These are phyloP conservation scores for Acanthosoma haemorrhoidale DNA, from an alignment of 2,888 invertebrate species.

Conservation along the genomic window DNA sequence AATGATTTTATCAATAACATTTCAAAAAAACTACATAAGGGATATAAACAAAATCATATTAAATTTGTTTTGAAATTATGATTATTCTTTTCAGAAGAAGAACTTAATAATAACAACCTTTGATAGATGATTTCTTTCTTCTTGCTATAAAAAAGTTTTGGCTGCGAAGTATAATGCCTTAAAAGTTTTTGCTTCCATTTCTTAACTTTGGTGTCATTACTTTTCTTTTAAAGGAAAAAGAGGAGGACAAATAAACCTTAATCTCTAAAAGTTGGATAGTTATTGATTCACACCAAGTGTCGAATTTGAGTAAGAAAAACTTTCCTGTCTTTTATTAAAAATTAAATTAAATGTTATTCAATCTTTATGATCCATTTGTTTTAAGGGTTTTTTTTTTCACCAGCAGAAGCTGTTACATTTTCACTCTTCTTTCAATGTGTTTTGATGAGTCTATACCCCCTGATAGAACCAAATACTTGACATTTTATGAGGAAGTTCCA, in stretches of 20 bases:
- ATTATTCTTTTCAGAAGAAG: too few species aligned
- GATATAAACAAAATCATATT: too few species aligned
- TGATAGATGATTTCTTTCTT: neutral
- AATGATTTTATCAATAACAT: too few species aligned
- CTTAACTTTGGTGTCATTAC: neutral
- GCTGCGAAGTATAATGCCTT: neutral
- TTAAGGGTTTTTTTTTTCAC: too few species aligned
- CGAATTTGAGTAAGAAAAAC: slow-evolving; percentile 2
- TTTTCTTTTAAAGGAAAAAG: slow-evolving; percentile 1
- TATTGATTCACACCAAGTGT: neutral
- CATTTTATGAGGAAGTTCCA: too few species aligned
- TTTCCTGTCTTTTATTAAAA: neutral
- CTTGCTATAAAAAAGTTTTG: neutral
- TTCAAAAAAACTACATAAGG: too few species aligned
- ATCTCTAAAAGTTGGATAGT: neutral
- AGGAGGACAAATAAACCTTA: neutral
- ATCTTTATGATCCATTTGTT: too few species aligned
- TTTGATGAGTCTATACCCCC: too few species aligned
- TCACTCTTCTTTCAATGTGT: too few species aligned
- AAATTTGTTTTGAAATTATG: too few species aligned
- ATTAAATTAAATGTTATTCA: neutral
- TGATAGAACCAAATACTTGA: too few species aligned
- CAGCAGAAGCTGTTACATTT: too few species aligned
- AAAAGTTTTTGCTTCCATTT: neutral
- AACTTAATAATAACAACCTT: neutral